phyloP scores from a whole-genome alignment of 2,797 vertebrate genomes.

The Merluccius polli region DNA sequence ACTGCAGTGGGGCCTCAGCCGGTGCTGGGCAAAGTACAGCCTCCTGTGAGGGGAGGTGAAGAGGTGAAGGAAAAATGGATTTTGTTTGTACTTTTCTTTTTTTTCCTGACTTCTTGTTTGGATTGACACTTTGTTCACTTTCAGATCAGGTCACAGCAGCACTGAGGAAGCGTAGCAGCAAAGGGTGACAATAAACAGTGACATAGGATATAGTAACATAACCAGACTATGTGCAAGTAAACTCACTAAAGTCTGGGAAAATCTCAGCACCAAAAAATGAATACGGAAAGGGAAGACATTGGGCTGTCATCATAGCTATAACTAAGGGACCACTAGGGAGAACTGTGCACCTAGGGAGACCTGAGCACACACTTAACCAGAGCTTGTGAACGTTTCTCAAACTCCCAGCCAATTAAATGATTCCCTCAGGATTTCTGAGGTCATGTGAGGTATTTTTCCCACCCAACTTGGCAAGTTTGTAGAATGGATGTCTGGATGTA shows the following conservation, averaged over 20 bases:
- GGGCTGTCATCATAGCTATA: background rate
- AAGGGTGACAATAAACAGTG: background rate
- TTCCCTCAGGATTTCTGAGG: background rate
- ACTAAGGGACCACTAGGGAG: background rate
- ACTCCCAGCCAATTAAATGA: background rate
- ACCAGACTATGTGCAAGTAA: background rate
- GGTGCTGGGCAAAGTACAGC: slow-evolving; percentile 89
- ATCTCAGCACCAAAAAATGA: background rate
- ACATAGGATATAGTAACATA: background rate
- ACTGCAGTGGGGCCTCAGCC: slow-evolving; percentile 86
- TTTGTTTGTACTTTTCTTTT: background rate
- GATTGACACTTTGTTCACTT: background rate
- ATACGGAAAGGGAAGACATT: background rate
- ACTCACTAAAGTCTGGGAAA: background rate
- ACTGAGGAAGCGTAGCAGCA: background rate
- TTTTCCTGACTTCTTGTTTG: background rate
- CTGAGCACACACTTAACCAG: background rate
- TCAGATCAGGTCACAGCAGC: background rate
- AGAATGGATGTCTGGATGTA: background rate
- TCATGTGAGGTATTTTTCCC: slow-evolving; percentile 11
- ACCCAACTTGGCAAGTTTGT: background rate
- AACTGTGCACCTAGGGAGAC: background rate
- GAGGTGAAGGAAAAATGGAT: background rate
- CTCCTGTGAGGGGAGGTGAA: slow-evolving; percentile 69
- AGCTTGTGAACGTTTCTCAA: background rate